Evolutionary conservation across 2,888 invertebrate genomes (phyloP).

Genomic region (Brachypalpus laphriformis): DNA sequence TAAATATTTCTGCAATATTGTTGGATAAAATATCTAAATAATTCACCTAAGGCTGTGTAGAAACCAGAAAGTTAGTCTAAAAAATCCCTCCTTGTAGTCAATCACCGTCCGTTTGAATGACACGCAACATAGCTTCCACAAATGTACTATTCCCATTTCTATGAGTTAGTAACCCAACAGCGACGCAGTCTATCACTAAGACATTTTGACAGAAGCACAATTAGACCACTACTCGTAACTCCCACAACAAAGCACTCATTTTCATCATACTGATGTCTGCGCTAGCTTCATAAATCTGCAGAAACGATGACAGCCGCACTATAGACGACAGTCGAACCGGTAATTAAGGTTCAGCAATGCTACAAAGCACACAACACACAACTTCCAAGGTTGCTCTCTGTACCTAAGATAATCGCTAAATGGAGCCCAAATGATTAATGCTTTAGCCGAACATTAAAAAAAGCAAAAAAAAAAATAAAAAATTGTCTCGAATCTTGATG

Average conservation of each 20-base stretch:
- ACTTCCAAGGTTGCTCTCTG: constrained; percentile 59
- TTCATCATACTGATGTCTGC: constrained; percentile 21
- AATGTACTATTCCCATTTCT: constrained; percentile 37
- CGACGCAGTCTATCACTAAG: constrained; percentile 59
- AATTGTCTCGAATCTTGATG: constrained; percentile 66
- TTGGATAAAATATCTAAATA: background rate
- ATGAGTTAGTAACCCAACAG: constrained; percentile 62
- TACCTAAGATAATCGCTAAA: constrained; percentile 53
- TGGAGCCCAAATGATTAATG: constrained; percentile 49
- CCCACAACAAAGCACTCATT: constrained; percentile 61
- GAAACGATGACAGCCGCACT: constrained; percentile 66
- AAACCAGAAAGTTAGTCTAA: constrained; percentile 24
- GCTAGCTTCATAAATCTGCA: constrained; percentile 35
- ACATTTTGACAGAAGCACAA: constrained; percentile 73
- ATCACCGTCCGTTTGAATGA: constrained; percentile 64
- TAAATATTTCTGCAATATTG: too few species aligned
- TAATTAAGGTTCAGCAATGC: constrained; percentile 66
- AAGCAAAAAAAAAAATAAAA: background rate
- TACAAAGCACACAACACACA: constrained; percentile 26
- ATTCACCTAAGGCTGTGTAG: background rate
- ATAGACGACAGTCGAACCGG: constrained; percentile 50
- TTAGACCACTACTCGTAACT: constrained; percentile 68
- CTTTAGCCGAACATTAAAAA: constrained; percentile 2
- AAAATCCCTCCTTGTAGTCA: constrained; percentile 47
- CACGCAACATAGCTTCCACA: constrained; percentile 51